A percentile compares a stretch with the other conserved stretches of the same genome.
phyloP scores from a whole-genome alignment of 2,113 vertebrate genomes.

The Pyrgilauda ruficollis region DNA sequence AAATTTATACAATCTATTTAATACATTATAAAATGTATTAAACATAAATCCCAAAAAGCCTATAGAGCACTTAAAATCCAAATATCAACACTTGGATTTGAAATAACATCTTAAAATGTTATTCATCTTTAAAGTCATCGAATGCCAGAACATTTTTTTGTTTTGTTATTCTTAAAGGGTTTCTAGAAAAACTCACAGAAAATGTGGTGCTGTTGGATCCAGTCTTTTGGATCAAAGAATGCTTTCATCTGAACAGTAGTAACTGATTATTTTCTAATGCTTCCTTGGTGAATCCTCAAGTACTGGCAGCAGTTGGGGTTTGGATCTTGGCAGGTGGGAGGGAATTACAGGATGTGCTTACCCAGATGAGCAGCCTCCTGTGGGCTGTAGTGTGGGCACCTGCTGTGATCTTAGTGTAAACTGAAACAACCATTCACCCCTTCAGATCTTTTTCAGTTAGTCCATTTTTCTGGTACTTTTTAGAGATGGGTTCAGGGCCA shows the following conservation, averaged over 20 bases:
- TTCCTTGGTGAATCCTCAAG: background rate
- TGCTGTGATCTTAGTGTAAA: background rate
- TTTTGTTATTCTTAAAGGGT: background rate
- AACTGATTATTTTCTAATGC: background rate
- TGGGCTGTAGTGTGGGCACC: background rate
- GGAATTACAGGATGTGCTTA: accelerated
- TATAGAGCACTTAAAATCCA: background rate
- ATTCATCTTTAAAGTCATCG: background rate
- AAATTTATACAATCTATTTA: too few species aligned
- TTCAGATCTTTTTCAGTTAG: background rate
- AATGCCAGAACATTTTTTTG: background rate
- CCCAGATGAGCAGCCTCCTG: accelerated
- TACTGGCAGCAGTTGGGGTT: accelerated
- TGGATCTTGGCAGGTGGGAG: background rate
- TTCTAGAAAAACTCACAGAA: background rate
- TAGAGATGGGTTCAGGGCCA: background rate
- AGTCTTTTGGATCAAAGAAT: background rate
- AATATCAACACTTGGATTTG: background rate
- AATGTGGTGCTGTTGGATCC: background rate
- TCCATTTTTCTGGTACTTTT: background rate
- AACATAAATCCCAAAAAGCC: background rate
- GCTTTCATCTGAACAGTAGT: background rate
- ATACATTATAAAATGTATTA: background rate
- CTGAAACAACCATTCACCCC: background rate
- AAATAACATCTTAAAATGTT: background rate